Evolutionary conservation across 2,113 vertebrate species (phyloP).

Genomic region (Lophotis ruficrista): DNA sequence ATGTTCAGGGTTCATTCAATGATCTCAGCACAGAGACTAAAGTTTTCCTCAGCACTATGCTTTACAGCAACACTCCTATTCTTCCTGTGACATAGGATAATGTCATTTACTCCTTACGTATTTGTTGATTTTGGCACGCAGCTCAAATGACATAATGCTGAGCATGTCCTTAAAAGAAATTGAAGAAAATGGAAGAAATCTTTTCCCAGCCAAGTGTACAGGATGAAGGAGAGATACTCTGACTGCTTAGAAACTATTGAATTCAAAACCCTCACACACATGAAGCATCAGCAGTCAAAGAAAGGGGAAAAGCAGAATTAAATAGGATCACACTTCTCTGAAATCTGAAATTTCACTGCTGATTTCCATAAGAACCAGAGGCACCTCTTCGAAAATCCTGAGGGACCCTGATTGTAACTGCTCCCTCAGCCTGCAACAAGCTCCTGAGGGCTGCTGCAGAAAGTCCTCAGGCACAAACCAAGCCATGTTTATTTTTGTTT

Average conservation of each 20-base stretch:
- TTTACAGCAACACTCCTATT: neutral
- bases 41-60: neutral
- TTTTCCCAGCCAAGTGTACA: neutral
- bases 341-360: neutral
- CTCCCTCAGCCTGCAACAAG: accelerated
- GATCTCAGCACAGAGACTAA: neutral
- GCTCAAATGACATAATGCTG: neutral
- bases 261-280: neutral
- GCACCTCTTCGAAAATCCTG: neutral
- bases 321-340: neutral
- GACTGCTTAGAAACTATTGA: neutral
- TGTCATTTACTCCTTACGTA: neutral
- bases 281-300: neutral
- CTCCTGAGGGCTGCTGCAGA: neutral
- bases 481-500: neutral
- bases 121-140: neutral
- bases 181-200: neutral
- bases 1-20: neutral
- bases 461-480: neutral
- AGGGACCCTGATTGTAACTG: neutral
- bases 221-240: neutral
- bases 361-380: neutral
- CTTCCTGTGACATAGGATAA: neutral
- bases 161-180: neutral
- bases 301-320: neutral